phyloP scores from a whole-genome alignment of 1,140 invertebrate genomes.

The Bombus confusus region DNA sequence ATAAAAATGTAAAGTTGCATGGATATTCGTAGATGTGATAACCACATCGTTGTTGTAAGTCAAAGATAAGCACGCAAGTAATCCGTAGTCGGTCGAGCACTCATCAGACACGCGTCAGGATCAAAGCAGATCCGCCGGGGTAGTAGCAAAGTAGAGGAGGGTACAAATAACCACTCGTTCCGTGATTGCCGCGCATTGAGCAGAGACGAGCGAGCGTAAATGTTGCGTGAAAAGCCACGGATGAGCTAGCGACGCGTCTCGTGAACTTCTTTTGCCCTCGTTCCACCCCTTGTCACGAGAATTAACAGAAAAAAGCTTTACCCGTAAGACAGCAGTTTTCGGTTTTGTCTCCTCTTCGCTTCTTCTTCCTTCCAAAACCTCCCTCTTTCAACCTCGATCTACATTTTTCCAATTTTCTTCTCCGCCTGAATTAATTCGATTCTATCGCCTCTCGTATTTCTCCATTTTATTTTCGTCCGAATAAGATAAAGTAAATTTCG shows the following conservation, averaged over 20 bases:
- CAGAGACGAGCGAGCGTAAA: constrained; percentile 18
- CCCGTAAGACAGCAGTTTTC: not conserved
- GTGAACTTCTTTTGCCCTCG: constrained; percentile 21
- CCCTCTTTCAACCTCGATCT: not conserved
- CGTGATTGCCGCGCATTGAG: too few relatives aligned
- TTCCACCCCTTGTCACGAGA: not conserved
- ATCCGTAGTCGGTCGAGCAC: not conserved
- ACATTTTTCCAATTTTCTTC: not conserved
- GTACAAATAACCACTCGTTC: constrained; percentile 21
- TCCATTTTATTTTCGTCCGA: not conserved
- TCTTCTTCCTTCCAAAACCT: too few relatives aligned
- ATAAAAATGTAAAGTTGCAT: too few relatives aligned
- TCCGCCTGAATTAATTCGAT: not conserved
- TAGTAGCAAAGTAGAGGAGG: not conserved
- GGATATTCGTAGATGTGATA: too few relatives aligned
- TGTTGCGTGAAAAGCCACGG: constrained; percentile 3
- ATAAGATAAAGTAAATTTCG: too few relatives aligned
- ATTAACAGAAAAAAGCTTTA: constrained; percentile 37
- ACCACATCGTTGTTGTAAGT: not conserved
- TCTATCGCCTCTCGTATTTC: not conserved
- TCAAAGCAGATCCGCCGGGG: not conserved
- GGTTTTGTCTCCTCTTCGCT: too few relatives aligned
- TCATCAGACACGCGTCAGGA: not conserved
- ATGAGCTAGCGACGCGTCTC: not conserved
- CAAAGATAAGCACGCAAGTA: not conserved